Evolutionary conservation across 2,113 vertebrate genomes (phyloP).

Genomic region (Mirounga angustirostris): DNA sequence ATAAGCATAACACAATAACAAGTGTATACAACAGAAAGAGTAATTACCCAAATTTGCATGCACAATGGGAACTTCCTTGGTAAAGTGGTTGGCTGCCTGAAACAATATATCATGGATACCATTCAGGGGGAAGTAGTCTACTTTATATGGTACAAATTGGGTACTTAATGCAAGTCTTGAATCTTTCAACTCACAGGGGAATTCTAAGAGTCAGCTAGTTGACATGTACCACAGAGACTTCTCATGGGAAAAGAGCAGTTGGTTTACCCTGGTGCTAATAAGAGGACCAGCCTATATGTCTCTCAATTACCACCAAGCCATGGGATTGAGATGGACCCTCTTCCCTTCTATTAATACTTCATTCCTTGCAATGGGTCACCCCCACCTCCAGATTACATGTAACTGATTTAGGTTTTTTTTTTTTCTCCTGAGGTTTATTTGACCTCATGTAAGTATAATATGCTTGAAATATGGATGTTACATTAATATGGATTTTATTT

Average conservation of each 20-base stretch:
- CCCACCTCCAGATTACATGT: background rate
- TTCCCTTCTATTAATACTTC: background rate
- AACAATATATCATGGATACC: background rate
- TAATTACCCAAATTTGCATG: background rate
- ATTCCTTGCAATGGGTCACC: background rate
- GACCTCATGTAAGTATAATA: background rate
- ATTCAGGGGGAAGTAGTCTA: background rate
- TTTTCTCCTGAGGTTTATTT: background rate
- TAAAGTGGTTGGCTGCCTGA: background rate
- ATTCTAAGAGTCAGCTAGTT: background rate
- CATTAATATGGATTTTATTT: background rate
- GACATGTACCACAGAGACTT: background rate
- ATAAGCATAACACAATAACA: background rate
- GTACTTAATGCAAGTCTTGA: background rate
- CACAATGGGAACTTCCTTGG: background rate
- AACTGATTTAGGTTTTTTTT: background rate
- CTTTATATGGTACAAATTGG: background rate
- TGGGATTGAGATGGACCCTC: fast-evolving
- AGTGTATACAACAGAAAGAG: background rate
- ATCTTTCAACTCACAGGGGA: background rate
- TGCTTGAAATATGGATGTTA: background rate
- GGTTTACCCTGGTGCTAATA: background rate
- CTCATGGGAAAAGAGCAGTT: background rate
- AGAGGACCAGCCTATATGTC: fast-evolving
- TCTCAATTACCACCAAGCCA: background rate